A percentile compares a stretch with the other conserved stretches of the same genome.
phyloP scores from a whole-genome alignment of 2,888 invertebrate genomes.

The Endotricha flammealis region DNA sequence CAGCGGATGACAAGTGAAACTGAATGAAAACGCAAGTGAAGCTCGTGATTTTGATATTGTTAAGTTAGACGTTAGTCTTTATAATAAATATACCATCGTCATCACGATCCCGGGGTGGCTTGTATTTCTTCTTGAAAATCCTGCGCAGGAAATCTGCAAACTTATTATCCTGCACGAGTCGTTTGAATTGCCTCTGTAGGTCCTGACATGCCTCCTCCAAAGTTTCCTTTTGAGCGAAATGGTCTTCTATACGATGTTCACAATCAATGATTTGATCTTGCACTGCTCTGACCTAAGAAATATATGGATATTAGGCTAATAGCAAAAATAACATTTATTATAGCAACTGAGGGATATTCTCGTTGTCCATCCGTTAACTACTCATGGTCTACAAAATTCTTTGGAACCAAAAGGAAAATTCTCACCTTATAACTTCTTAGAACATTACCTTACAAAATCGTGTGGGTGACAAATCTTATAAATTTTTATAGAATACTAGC shows the following conservation, averaged over 20 bases:
- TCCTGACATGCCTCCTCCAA: constrained; percentile 45
- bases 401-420: too few species aligned
- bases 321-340: not conserved
- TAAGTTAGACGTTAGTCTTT: too few species aligned
- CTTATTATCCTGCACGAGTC: constrained; percentile 82
- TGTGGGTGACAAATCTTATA: too few species aligned
- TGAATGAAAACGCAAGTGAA: too few species aligned
- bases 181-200: constrained; percentile 75
- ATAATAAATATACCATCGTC: constrained; percentile 66
- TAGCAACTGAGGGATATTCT: too few species aligned
- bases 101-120: constrained; percentile 79
- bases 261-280: constrained; percentile 69
- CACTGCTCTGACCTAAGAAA: constrained; percentile 63
- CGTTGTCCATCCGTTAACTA: too few species aligned
- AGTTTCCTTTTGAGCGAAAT: constrained; percentile 46
- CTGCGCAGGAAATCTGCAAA: constrained; percentile 87
- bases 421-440: too few species aligned
- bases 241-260: constrained; percentile 72
- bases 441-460: not conserved
- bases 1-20: too few species aligned
- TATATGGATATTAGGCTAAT: not conserved
- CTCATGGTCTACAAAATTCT: too few species aligned
- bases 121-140: constrained; percentile 91
- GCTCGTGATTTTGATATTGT: too few species aligned
- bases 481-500: too few species aligned